These are phyloP conservation scores for Steinernema hermaphroditum DNA, from an alignment of 2,888 invertebrate genomes.

Conservation along the genomic window DNA sequence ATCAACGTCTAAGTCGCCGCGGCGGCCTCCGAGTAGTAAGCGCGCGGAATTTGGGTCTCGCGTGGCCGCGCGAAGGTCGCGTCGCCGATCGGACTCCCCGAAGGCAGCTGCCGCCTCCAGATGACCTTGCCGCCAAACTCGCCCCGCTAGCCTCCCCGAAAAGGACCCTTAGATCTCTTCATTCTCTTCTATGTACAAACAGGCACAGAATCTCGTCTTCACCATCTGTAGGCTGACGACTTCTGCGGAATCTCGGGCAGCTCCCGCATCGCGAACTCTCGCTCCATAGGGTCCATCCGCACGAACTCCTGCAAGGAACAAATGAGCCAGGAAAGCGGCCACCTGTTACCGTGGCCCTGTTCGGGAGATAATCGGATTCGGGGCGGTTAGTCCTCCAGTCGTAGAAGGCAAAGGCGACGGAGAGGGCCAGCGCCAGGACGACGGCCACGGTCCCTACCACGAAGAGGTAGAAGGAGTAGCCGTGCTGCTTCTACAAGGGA, in stretches of 20 bases:
- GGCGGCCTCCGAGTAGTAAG: background rate
- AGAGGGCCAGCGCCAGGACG: slow-evolving; percentile 45
- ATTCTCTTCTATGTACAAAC: slow-evolving; percentile 23
- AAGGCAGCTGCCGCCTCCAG: background rate
- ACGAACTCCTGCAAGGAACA: slow-evolving; percentile 6
- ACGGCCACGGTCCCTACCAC: slow-evolving; percentile 50
- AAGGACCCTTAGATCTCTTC: slow-evolving; percentile 7
- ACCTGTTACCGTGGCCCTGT: slow-evolving; percentile 7
- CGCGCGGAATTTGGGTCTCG: slow-evolving; percentile 27
- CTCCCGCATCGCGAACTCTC: slow-evolving; percentile 40
- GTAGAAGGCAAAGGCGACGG: slow-evolving; percentile 41
- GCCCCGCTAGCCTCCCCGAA: background rate
- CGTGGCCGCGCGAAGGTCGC: slow-evolving; percentile 16
- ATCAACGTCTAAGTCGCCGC: slow-evolving; percentile 6
- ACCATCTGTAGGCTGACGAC: background rate
- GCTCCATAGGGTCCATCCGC: slow-evolving; percentile 36
- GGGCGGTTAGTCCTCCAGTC: slow-evolving; percentile 2
- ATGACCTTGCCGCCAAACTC: slow-evolving; percentile 12
- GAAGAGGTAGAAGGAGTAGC: slow-evolving; percentile 56
- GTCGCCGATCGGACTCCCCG: background rate
- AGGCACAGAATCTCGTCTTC: background rate
- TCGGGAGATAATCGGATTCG: slow-evolving; percentile 2
- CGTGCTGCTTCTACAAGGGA: slow-evolving; percentile 59
- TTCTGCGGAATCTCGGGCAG: slow-evolving; percentile 38
- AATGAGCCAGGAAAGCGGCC: background rate